Evolutionary conservation across 2,113 vertebrate species (phyloP), one percentile per base, ranked within the genome.

Genomic region (Periophthalmodon schlosseri): DNA sequence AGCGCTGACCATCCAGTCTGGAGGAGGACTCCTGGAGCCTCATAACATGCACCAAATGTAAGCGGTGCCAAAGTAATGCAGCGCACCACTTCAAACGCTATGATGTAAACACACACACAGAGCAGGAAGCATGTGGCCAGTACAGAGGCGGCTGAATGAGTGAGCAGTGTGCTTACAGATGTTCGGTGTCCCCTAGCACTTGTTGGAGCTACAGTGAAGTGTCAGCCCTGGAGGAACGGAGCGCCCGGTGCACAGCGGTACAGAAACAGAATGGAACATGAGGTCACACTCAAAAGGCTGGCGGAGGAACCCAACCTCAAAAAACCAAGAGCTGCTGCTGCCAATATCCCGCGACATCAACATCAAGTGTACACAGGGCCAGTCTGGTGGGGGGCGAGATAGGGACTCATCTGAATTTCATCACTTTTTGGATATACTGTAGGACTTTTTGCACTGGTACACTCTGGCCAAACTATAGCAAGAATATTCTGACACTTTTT

Each of bases 221-320:
- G 81, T 86, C 84, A 76, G 85, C 84, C 89, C 84, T 68, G 85
- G 81, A 90, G 86, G 82, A 81, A 63, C 68, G 14, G 73, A 75
- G 84, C 90, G 86, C 76, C 0, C 80, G 82, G 83, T 63, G 83
- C 88, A 75, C 77, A 83, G 84, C 75, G 24, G 82, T 80, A 79
- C 4, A 89, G 80, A 90, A 87, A 91, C 89, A 92, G 86, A 88
- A 91, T 91, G 86, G 87, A 91, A 91, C 90, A 89, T 91, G 89
- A 90, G 88, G 90, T 91, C 90, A 88, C 88, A 78, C 72, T 89
- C 85, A 87, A 89, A 63, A 90, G 86, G 83, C 75, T 79, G 2
- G 15, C 75, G 70, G 83, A 81, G 85, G 84, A 56, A 80, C 60
- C 64, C 78, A 78, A 77, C 72, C 82, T 87, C 86, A 70, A 71